phyloP scores from a whole-genome alignment of 2,888 invertebrate genomes.

The Pristionchus entomophagus region DNA sequence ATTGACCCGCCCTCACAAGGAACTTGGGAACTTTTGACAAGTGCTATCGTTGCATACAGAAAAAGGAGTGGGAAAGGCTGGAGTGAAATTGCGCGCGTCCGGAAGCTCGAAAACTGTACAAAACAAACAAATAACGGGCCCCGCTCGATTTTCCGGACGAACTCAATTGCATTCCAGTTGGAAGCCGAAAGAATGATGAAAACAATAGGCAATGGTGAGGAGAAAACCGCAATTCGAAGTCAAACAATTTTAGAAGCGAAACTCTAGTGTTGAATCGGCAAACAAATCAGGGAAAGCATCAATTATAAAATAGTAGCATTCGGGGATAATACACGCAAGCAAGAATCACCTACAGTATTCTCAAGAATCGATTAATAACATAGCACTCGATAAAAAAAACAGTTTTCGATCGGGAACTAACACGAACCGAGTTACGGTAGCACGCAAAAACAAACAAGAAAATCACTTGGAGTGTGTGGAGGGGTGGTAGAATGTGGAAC shows the following conservation, averaged over 20 bases:
- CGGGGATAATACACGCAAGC: neutral
- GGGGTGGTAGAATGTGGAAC: neutral
- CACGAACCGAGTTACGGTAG: neutral
- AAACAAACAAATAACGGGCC: conserved; percentile 10
- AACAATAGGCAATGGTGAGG: neutral
- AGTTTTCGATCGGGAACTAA: neutral
- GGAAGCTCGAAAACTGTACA: neutral
- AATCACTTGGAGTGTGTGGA: conserved; percentile 16
- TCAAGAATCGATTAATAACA: neutral
- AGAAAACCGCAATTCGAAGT: conserved; percentile 2
- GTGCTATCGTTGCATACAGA: conserved; percentile 6
- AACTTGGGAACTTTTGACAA: too few species aligned
- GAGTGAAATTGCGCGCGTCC: neutral
- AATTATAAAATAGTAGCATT: neutral
- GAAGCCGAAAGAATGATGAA: conserved; percentile 1
- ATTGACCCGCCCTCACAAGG: conserved; percentile 31
- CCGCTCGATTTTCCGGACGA: neutral
- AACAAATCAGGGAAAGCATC: neutral
- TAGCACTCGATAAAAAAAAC: neutral
- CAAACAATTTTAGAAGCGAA: neutral
- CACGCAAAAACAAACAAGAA: neutral
- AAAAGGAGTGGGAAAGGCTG: neutral
- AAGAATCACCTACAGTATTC: neutral
- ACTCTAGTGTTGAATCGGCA: neutral
- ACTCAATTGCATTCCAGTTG: neutral